Conservation (phyloP, 2,797 vertebrate species). For the Sebastolobus alascanus region DNA sequence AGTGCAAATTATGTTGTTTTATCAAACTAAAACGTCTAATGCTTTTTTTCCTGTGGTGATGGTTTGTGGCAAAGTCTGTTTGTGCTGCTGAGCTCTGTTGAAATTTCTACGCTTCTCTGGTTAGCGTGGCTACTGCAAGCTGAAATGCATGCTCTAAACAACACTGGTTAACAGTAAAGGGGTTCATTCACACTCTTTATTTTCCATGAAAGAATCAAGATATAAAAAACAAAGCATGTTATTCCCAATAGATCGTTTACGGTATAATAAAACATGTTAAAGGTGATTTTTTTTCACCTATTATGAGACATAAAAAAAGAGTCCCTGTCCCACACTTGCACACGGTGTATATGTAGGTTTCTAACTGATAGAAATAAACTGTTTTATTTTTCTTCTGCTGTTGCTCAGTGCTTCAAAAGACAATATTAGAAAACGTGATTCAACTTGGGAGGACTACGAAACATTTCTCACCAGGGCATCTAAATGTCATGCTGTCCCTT, state of each 20-base stretch:
- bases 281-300: slow-evolving; percentile 49
- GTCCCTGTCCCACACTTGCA: slow-evolving; percentile 44
- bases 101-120: slow-evolving; percentile 64
- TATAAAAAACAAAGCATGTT: slow-evolving; percentile 15
- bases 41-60: too few species aligned
- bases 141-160: slow-evolving; percentile 59
- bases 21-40: too few species aligned
- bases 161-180: slow-evolving; percentile 45
- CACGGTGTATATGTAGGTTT: slow-evolving; percentile 40
- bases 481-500: slow-evolving; percentile 74
- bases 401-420: slow-evolving; percentile 44
- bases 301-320: slow-evolving; percentile 44
- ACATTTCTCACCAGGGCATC: slow-evolving; percentile 70
- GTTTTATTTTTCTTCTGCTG: slow-evolving; percentile 19
- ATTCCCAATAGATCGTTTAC: slow-evolving; percentile 61
- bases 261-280: slow-evolving; percentile 39
- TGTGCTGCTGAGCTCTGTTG: slow-evolving; percentile 33
- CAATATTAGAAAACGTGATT: slow-evolving; percentile 71
- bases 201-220: slow-evolving; percentile 37
- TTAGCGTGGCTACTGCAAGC: slow-evolving; percentile 55
- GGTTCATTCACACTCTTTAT: slow-evolving; percentile 42
- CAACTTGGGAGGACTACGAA: slow-evolving; percentile 66
- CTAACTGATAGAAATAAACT: too few species aligned
- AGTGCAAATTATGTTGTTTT: slow-evolving; percentile 48
- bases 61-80: slow-evolving; percentile 6